Conservation (phyloP, 1,140 invertebrate genomes). For the Teleopsis dalmanni region DNA sequence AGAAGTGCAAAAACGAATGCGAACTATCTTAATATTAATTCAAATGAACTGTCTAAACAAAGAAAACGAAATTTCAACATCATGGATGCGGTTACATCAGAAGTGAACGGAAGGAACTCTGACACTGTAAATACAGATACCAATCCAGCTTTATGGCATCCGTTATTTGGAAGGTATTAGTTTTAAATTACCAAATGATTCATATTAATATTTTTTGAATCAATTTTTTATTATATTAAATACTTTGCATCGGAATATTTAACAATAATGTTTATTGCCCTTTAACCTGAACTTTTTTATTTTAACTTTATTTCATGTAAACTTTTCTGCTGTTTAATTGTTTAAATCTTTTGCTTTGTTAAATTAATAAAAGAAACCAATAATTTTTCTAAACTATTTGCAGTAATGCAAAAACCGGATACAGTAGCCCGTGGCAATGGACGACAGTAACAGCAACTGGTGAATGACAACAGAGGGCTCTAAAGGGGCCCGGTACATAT, state of each 20-base stretch:
- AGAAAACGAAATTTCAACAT: slow-evolving; percentile 2
- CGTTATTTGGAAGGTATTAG: slow-evolving; percentile 60
- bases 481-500: slow-evolving; percentile 31
- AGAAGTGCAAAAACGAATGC: slow-evolving; percentile 2
- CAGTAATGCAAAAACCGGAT: slow-evolving; percentile 46
- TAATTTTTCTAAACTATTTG: not conserved
- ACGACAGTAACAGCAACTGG: slow-evolving; percentile 49
- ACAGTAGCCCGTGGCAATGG: slow-evolving; percentile 50
- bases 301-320: no score
- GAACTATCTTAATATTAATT: slow-evolving; percentile 13
- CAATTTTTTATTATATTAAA: no score
- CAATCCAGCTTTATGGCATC: slow-evolving; percentile 60
- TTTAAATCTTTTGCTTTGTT: no score
- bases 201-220: not conserved
- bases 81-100: not conserved
- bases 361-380: no score
- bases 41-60: slow-evolving; percentile 3
- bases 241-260: no score
- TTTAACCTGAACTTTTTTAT: no score
- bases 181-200: not conserved
- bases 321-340: no score
- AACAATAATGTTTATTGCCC: no score
- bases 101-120: not conserved
- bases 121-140: slow-evolving; percentile 42
- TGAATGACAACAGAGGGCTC: slow-evolving; percentile 49